phyloP scores from a whole-genome alignment of 2,113 vertebrate species.

The Sceloporus undulatus region DNA sequence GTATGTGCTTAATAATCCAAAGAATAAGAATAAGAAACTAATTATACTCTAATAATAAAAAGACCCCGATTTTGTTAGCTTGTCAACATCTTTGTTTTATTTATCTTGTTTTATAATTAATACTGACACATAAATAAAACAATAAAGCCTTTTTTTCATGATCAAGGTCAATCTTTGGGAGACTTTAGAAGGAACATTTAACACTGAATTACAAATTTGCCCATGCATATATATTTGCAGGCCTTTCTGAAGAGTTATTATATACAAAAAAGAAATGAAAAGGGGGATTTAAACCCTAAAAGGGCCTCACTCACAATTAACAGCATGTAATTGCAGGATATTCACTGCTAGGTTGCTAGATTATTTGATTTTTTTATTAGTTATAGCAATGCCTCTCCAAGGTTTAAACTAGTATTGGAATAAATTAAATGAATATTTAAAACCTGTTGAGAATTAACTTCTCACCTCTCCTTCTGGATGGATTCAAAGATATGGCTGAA shows the following conservation, averaged over 20 bases:
- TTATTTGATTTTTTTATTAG: slow-evolving; percentile 23
- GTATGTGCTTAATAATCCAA: slow-evolving; percentile 22
- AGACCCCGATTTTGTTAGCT: slow-evolving; percentile 17
- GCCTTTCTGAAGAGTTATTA: slow-evolving; percentile 39
- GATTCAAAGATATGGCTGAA: background rate
- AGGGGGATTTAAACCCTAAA: slow-evolving; percentile 34
- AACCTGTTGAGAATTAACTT: rapidly evolving
- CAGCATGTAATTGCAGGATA: slow-evolving; percentile 34
- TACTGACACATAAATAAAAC: slow-evolving; percentile 8
- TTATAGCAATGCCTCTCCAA: background rate
- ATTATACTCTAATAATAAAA: background rate
- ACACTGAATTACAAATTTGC: background rate
- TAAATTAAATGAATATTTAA: background rate
- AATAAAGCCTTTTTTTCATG: slow-evolving; percentile 12
- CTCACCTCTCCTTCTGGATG: slow-evolving; percentile 8
- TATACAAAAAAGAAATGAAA: background rate
- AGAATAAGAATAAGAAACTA: slow-evolving; percentile 9
- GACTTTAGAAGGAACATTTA: slow-evolving; percentile 1
- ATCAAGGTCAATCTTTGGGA: slow-evolving; percentile 15
- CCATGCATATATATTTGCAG: slow-evolving; percentile 12
- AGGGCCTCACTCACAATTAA: slow-evolving; percentile 37
- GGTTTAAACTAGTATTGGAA: background rate
- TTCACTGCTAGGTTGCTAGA: slow-evolving; percentile 18
- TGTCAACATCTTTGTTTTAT: slow-evolving; percentile 14
- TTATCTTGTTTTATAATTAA: slow-evolving; percentile 29